These are phyloP conservation scores for Mythimna ferrago DNA, from an alignment of 2,888 invertebrate species.

Conservation along the genomic window DNA sequence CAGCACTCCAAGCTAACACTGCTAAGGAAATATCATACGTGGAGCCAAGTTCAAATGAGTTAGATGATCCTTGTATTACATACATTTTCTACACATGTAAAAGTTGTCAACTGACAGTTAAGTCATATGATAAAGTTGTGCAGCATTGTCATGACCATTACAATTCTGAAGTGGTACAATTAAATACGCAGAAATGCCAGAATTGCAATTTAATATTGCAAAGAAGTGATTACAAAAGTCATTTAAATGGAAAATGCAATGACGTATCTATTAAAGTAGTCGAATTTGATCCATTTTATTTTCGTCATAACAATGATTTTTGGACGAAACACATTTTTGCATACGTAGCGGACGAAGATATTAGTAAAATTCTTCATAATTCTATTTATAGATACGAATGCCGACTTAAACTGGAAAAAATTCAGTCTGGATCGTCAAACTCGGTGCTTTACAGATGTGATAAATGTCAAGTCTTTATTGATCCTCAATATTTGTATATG, in stretches of 20 bases:
- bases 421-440: constrained; percentile 73
- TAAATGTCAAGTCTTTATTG: constrained; percentile 75
- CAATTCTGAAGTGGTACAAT: constrained; percentile 50
- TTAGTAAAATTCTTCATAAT: constrained; percentile 67
- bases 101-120: constrained; percentile 73
- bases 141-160: constrained; percentile 82
- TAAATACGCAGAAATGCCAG: constrained; percentile 63
- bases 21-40: constrained; percentile 4
- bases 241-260: constrained; percentile 53
- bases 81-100: constrained; percentile 72
- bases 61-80: constrained; percentile 9
- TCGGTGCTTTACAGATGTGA: constrained; percentile 78
- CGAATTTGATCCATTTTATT: constrained; percentile 77
- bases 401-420: constrained; percentile 77
- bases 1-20: not conserved
- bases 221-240: constrained; percentile 63
- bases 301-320: constrained; percentile 71
- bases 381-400: constrained; percentile 80
- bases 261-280: constrained; percentile 60
- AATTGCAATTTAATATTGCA: constrained; percentile 71
- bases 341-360: constrained; percentile 62
- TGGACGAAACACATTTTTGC: constrained; percentile 80
- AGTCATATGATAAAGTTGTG: constrained; percentile 78
- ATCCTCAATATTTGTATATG: constrained; percentile 68
- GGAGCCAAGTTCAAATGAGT: constrained; percentile 13